These are phyloP conservation scores for Microtus richardsoni DNA, from an alignment of 2,113 vertebrate species.

Conservation along the genomic window DNA sequence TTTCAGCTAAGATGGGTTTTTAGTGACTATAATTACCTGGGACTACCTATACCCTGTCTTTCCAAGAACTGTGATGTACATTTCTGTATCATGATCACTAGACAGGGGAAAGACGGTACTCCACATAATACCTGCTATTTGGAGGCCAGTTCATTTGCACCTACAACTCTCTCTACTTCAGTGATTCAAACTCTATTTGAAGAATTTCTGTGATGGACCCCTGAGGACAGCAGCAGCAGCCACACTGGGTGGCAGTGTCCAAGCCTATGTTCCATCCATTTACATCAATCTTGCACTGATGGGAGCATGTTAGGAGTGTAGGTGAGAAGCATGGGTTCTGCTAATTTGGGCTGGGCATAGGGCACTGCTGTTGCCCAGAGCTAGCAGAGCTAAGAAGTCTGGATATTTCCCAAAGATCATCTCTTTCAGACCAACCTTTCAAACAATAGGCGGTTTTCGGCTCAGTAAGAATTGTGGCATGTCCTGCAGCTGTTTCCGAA, in stretches of 20 bases:
- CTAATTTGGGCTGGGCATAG: neutral
- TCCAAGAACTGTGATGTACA: neutral
- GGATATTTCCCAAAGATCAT: neutral
- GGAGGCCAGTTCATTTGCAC: neutral
- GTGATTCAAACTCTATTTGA: neutral
- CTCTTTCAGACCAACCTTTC: neutral
- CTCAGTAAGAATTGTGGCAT: rapidly evolving
- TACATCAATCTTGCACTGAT: neutral
- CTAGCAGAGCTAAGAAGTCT: no score
- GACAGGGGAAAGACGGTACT: no score
- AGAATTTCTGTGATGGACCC: neutral
- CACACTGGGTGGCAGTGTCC: rapidly evolving
- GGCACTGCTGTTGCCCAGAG: no score
- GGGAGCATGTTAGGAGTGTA: neutral
- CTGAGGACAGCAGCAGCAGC: neutral
- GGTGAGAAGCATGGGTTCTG: neutral
- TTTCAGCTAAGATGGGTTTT: neutral
- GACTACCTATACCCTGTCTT: neutral
- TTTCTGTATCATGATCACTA: neutral
- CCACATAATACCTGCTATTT: no score
- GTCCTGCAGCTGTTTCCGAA: neutral
- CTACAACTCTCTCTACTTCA: neutral
- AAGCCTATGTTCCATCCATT: neutral
- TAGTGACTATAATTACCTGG: neutral
- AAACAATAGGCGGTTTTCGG: neutral